Evolutionary conservation across 2,888 invertebrate species (phyloP).

Genomic region (Luperina nickerlii): DNA sequence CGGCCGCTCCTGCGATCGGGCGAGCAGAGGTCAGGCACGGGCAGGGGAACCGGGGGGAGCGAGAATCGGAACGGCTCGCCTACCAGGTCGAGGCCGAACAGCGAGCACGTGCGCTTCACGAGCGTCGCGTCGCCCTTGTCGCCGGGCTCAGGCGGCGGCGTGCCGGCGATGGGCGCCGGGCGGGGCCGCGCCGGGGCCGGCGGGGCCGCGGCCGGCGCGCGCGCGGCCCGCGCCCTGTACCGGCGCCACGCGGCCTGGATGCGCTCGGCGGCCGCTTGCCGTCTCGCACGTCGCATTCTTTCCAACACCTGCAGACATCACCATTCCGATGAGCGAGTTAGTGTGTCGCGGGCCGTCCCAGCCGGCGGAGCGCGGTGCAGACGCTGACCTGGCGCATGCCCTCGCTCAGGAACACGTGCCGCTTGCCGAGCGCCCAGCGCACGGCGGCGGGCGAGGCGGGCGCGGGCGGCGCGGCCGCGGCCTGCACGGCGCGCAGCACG

Average conservation of each 20-base stretch:
- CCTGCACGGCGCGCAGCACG: constrained; percentile 95
- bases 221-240: constrained; percentile 91
- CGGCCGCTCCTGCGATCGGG: constrained; percentile 93
- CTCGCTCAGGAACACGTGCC: constrained; percentile 98
- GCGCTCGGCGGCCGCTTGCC: constrained; percentile 94
- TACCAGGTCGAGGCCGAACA: constrained; percentile 97
- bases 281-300: constrained; percentile 93
- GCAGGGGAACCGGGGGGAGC: constrained; percentile 29
- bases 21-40: constrained; percentile 34
- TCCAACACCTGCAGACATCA: constrained; percentile 93
- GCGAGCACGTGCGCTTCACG: constrained; percentile 96
- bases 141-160: constrained; percentile 95
- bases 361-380: neutral
- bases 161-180: constrained; percentile 97
- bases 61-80: constrained; percentile 68
- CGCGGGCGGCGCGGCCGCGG: constrained; percentile 94
- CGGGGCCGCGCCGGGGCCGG: constrained; percentile 93
- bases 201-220: constrained; percentile 59
- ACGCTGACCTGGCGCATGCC: constrained; percentile 95
- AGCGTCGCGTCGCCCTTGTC: constrained; percentile 97
- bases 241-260: constrained; percentile 97
- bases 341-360: no score
- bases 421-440: constrained; percentile 97
- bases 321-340: neutral
- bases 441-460: constrained; percentile 91